Conservation (phyloP, 2,797 vertebrate species). For the Delichon dasypus region DNA sequence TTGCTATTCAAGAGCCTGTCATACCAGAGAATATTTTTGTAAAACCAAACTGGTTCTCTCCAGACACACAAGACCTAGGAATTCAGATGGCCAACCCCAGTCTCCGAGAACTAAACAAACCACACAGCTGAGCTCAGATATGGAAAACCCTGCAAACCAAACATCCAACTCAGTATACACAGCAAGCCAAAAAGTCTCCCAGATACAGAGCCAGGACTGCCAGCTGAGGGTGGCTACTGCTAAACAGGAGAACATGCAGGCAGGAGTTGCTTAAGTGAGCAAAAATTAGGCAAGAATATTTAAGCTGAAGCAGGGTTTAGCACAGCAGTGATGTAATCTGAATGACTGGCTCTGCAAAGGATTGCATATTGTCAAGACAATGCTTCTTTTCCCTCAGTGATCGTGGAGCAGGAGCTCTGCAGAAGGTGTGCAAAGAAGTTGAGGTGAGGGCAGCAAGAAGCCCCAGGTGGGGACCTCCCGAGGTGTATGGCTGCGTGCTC, state of each 20-base stretch:
- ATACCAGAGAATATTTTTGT: slow-evolving; percentile 51
- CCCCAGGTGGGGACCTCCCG: too few species aligned
- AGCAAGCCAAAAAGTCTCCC: slow-evolving; percentile 30
- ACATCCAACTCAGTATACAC: background rate
- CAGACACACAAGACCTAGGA: slow-evolving; percentile 69
- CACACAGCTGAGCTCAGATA: slow-evolving; percentile 69
- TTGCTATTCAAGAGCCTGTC: slow-evolving; percentile 64
- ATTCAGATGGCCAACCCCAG: slow-evolving; percentile 67
- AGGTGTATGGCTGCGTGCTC: fast-evolving
- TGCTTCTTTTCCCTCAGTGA: background rate
- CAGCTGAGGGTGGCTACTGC: slow-evolving; percentile 4
- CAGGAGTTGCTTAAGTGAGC: background rate
- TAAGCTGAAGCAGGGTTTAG: background rate
- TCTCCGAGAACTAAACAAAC: slow-evolving; percentile 71
- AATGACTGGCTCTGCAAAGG: background rate
- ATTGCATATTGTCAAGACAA: background rate
- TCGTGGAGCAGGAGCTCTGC: background rate
- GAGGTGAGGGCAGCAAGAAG: background rate
- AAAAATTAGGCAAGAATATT: background rate
- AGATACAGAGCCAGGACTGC: background rate
- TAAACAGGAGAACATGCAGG: background rate
- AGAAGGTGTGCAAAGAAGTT: background rate
- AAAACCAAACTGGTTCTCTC: slow-evolving; percentile 60
- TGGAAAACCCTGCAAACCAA: slow-evolving; percentile 64
- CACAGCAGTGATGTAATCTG: background rate